Base-by-base conservation (phyloP, 2,888 invertebrate genomes). In the Chymomyza procnemis region DNA sequence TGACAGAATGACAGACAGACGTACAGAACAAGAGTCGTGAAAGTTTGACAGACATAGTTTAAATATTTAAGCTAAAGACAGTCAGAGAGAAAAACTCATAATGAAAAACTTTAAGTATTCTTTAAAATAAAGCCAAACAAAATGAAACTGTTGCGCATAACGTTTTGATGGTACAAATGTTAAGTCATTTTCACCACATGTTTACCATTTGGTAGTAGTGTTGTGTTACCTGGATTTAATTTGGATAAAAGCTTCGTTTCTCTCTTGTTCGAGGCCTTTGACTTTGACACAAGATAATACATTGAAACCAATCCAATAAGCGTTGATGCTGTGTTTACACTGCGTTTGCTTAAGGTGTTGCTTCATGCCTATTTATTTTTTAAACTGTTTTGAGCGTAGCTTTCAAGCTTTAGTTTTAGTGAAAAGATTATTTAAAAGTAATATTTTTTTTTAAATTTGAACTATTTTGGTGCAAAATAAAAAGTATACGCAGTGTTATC, bases 171-270 rank as follows among this genome's bases (percentile, higher is more conserved):
- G 65, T 66, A 60, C 68, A 83, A 85, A 75, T 66, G 69, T 71
- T 72, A 71, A 77, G 83, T 75, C 75, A 85, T 78, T 82, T 75
- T 70, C 80, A 87, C 74, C 68, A 74, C 73, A 77, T 79, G 70
- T 69, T 57, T 16, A 21, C 46, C 50, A 50, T 2, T 50, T 50
- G 48, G 16, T 26, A 62, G 16, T 26, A 62, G 34, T 67, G 59
- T 66, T 73, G 59, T 70, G 55, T 18, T 30, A 67, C 61, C 66
- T 66, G 88, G 86, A 85, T 85, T 85, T 87, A 85, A 85, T 85
- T 87, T 85, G 84, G 85, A 85, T 85, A 85, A 85, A 85, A 85
- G 85, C 79, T 79, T 87, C 66, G 9, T 50, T 50, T 41, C 16
- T 16, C 14, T 22, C 8, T 56, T 26, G n/a, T 22, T 16, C n/a